Evolutionary conservation across 2,113 vertebrate species (phyloP).

Genomic region (Lagenorhynchus albirostris): DNA sequence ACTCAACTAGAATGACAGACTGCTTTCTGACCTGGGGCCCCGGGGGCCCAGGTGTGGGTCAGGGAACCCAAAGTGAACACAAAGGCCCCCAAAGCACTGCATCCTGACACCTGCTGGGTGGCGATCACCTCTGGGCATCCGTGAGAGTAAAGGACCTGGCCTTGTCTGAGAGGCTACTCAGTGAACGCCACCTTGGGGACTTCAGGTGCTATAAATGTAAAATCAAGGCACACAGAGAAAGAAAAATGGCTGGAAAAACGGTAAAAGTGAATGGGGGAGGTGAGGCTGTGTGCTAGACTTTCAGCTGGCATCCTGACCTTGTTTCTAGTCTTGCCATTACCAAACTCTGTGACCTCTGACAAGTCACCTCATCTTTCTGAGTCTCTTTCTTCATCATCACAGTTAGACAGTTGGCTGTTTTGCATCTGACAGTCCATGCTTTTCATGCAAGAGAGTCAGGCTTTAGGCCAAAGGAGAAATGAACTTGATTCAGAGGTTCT

Average conservation of each 20-base stretch:
- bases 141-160: background rate
- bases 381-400: background rate
- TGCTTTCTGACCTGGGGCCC: background rate
- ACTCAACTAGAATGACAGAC: background rate
- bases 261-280: background rate
- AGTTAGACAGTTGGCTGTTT: background rate
- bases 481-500: background rate
- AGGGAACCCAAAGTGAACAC: background rate
- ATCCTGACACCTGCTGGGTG: background rate
- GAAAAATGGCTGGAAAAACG: background rate
- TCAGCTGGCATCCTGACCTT: background rate
- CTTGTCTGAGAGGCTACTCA: background rate
- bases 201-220: background rate
- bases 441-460: background rate
- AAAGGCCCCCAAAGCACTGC: background rate
- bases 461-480: background rate
- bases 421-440: background rate
- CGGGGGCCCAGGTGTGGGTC: background rate
- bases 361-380: background rate
- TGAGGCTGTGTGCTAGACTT: background rate
- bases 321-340: background rate
- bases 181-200: background rate
- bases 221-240: background rate
- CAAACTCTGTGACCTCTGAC: background rate
- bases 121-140: accelerated